These are phyloP conservation scores for Erebia ligea DNA, from an alignment of 2,888 invertebrate species.

Conservation along the genomic window DNA sequence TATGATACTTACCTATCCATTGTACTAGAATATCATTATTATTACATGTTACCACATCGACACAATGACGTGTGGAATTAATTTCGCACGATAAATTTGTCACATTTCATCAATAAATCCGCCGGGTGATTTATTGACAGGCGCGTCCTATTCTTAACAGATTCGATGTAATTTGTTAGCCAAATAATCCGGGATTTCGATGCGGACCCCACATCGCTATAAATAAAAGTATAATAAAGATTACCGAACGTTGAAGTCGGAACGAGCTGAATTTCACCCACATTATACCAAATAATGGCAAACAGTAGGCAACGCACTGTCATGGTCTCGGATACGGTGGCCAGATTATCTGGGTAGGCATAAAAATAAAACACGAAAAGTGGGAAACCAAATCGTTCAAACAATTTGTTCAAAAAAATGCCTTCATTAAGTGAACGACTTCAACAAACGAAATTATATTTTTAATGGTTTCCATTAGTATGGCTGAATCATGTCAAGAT, in stretches of 20 bases:
- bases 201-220: constrained; percentile 59
- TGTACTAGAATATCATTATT: constrained; percentile 15
- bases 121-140: constrained; percentile 77
- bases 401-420: no score
- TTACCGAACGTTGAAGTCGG: constrained; percentile 69
- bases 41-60: constrained; percentile 45
- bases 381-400: neutral
- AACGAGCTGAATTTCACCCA: constrained; percentile 80
- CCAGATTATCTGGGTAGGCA: neutral
- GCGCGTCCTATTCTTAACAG: constrained; percentile 76
- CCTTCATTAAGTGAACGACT: no score
- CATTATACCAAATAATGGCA: constrained; percentile 81
- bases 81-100: constrained; percentile 57
- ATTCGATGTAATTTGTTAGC: constrained; percentile 82
- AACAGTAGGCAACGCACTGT: constrained; percentile 64
- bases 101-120: constrained; percentile 75
- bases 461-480: no score
- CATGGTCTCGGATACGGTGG: constrained; percentile 5
- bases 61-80: constrained; percentile 53
- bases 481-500: no score
- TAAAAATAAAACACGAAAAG: neutral
- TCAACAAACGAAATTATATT: no score
- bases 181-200: constrained; percentile 80
- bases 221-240: constrained; percentile 71
- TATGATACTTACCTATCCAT: no score